A percentile compares a stretch with the other conserved stretches of the same genome.
Evolutionary conservation across 2,113 vertebrate genomes (phyloP).

Genomic region (Meleagris gallopavo): DNA sequence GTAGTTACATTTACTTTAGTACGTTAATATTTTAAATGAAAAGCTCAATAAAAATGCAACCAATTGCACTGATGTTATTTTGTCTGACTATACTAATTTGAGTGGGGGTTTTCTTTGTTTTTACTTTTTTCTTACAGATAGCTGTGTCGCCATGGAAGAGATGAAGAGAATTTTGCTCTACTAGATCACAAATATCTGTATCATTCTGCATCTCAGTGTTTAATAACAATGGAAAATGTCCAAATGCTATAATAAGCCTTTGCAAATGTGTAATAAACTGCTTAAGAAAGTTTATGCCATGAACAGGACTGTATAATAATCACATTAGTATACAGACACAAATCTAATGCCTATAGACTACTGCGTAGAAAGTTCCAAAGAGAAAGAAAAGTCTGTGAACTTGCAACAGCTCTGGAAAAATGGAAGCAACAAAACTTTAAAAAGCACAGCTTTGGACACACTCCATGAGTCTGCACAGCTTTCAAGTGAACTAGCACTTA

Average conservation of each 20-base stretch:
- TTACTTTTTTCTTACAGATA: slow-evolving; percentile 58
- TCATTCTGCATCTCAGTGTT: slow-evolving; percentile 56
- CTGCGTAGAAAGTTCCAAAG: slow-evolving; percentile 73
- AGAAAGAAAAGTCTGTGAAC: slow-evolving; percentile 69
- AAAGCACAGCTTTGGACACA: slow-evolving; percentile 79
- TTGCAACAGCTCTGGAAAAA: slow-evolving; percentile 75
- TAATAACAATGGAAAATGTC: slow-evolving; percentile 66
- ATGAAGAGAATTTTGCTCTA: slow-evolving; percentile 68
- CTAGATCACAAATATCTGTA: slow-evolving; percentile 64
- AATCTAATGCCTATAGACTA: slow-evolving; percentile 78
- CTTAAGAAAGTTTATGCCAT: slow-evolving; percentile 70
- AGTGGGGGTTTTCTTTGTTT: neutral
- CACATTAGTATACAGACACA: slow-evolving; percentile 60
- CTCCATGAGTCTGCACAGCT: slow-evolving; percentile 84
- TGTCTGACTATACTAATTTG: neutral
- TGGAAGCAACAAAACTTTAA: slow-evolving; percentile 80
- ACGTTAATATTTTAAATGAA: neutral
- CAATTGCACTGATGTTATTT: neutral
- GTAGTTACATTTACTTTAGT: neutral
- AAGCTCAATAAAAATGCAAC: neutral
- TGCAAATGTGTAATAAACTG: slow-evolving; percentile 70
- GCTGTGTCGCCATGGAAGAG: slow-evolving; percentile 64
- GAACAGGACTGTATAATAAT: slow-evolving; percentile 78
- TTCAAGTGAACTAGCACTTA: slow-evolving; percentile 81
- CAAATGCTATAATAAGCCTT: slow-evolving; percentile 70